Conservation (phyloP, 2,113 vertebrate species). For the Lycocorax pyrrhopterus region DNA sequence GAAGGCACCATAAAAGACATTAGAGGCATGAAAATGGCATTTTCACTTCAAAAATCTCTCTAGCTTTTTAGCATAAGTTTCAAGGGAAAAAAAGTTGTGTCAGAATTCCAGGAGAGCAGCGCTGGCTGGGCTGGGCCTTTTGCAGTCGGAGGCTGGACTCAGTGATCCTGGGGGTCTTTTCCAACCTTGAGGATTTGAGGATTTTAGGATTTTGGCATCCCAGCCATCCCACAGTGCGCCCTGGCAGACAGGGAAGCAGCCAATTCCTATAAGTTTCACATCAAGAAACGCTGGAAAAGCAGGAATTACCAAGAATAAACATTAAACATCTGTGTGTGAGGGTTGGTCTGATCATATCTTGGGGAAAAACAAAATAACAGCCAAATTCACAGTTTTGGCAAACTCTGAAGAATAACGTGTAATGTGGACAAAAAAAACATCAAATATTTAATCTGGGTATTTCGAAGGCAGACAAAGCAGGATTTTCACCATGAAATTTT, state of each 20-base stretch:
- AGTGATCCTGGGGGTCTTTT: not conserved
- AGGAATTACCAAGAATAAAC: not conserved
- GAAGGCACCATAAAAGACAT: slow-evolving; percentile 16
- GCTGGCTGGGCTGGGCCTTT: not conserved
- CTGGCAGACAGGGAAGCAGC: not conserved
- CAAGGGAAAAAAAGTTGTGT: not conserved
- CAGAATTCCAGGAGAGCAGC: not conserved
- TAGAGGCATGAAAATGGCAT: slow-evolving; percentile 42
- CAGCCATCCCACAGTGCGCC: rapidly evolving
- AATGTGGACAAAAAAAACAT: rapidly evolving
- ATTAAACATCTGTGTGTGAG: not conserved
- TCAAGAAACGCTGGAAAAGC: not conserved
- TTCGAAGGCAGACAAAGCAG: not conserved
- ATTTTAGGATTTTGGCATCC: not conserved
- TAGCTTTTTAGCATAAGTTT: not conserved
- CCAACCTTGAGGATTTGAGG: not conserved
- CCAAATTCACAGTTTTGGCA: not conserved
- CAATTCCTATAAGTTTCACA: not conserved
- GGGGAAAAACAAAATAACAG: not conserved
- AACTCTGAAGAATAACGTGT: not conserved
- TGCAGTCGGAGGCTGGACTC: not conserved
- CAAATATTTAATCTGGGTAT: not conserved
- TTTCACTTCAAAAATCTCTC: not conserved
- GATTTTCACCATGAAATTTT: not conserved
- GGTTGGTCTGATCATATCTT: rapidly evolving